These are phyloP conservation scores for Danionella cerebrum DNA, from an alignment of 2,113 vertebrate genomes.

Conservation along the genomic window DNA sequence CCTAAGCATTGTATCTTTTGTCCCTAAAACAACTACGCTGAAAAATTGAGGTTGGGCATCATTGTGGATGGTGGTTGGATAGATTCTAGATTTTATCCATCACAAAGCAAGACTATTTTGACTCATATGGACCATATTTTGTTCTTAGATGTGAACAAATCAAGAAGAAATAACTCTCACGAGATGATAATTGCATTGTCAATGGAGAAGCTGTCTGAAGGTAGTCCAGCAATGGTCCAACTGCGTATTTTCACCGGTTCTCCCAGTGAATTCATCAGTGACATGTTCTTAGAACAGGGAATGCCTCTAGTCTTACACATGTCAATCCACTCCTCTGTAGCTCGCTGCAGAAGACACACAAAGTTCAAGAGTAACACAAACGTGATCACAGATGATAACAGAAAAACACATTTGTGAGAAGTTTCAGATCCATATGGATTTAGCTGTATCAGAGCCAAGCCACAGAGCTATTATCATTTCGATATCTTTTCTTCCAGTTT, in stretches of 20 bases:
- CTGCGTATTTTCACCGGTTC: constrained; percentile 75
- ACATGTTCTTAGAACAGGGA: constrained; percentile 76
- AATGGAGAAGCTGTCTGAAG: constrained; percentile 81
- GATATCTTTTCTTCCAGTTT: constrained; percentile 11
- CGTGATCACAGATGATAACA: background rate
- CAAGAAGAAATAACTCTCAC: constrained; percentile 55
- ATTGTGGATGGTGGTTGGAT: no score
- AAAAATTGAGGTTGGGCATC: no score
- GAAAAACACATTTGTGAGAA: background rate
- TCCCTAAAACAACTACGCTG: no score
- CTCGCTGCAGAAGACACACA: constrained; percentile 55
- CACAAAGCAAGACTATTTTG: no score
- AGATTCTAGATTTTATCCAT: no score
- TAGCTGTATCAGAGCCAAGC: background rate
- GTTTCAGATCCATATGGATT: background rate
- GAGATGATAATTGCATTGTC: constrained; percentile 85
- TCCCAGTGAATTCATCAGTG: constrained; percentile 73
- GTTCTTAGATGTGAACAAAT: no score
- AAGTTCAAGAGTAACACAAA: no score
- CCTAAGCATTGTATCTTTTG: no score
- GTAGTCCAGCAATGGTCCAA: constrained; percentile 85
- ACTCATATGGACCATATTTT: no score
- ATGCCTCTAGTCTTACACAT: constrained; percentile 69
- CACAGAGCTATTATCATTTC: background rate
- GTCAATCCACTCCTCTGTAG: constrained; percentile 71